Evolutionary conservation across 2,113 vertebrate genomes (phyloP).

Genomic region (Tapirus terrestris): DNA sequence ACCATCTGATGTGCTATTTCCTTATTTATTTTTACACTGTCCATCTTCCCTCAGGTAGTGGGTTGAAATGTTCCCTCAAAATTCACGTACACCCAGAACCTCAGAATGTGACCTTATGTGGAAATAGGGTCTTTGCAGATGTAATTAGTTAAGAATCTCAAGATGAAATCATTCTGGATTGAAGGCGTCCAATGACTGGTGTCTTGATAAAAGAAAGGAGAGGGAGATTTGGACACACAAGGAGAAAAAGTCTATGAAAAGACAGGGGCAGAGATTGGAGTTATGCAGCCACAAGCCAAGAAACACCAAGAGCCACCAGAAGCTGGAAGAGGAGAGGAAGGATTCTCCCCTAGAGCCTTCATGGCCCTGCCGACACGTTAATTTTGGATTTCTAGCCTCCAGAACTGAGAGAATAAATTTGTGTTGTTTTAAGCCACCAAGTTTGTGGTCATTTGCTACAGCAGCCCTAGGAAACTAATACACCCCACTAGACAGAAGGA

Average conservation of each 20-base stretch:
- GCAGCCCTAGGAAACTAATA: background rate
- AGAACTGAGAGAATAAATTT: background rate
- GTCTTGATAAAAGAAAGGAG: background rate
- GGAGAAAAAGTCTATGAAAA: background rate
- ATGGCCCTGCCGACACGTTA: background rate
- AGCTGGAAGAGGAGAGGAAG: background rate
- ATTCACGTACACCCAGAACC: background rate
- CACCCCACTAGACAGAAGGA: background rate
- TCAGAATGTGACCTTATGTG: background rate
- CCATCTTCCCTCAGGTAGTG: background rate
- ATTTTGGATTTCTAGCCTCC: background rate
- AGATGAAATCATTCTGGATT: background rate
- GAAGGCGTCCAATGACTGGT: background rate
- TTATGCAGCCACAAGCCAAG: background rate
- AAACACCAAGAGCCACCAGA: background rate
- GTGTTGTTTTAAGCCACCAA: background rate
- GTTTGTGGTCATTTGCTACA: background rate
- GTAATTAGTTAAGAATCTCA: background rate
- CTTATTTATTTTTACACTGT: background rate
- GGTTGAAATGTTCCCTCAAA: background rate
- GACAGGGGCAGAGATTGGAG: background rate
- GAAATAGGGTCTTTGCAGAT: background rate
- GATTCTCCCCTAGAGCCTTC: background rate
- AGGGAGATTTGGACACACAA: background rate
- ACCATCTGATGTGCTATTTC: background rate